A percentile compares a stretch with the other conserved stretches of the same genome.
Evolutionary conservation across 2,797 vertebrate genomes (phyloP).

Genomic region (Aldrovandia affinis): DNA sequence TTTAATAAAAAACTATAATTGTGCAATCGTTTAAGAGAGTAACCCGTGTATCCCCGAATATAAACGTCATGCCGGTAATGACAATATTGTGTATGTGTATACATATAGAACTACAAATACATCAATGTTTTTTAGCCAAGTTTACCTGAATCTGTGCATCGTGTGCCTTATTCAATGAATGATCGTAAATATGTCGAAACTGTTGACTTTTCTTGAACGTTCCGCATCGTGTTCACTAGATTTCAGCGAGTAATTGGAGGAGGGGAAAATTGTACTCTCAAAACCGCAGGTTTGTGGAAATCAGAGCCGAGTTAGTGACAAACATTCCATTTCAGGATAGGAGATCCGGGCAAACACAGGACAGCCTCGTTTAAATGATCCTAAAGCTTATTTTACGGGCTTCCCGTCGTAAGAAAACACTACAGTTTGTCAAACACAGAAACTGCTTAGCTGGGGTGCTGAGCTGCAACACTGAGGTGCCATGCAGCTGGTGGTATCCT

Average conservation of each 20-base stretch:
- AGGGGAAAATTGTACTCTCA: slow-evolving; percentile 45
- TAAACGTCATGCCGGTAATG: slow-evolving; percentile 92
- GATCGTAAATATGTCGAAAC: slow-evolving; percentile 77
- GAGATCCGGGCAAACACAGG: not conserved
- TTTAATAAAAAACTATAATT: slow-evolving; percentile 51
- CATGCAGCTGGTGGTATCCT: slow-evolving; percentile 66
- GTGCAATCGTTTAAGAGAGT: slow-evolving; percentile 79
- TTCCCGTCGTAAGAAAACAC: slow-evolving; percentile 33
- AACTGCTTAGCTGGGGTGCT: slow-evolving; percentile 59
- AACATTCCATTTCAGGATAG: slow-evolving; percentile 53
- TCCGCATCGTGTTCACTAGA: slow-evolving; percentile 36
- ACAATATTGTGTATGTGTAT: slow-evolving; percentile 93
- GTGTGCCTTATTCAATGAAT: slow-evolving; percentile 97
- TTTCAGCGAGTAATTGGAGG: slow-evolving; percentile 4
- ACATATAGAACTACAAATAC: slow-evolving; percentile 84
- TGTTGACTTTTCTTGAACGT: slow-evolving; percentile 80
- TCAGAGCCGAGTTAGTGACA: slow-evolving; percentile 44
- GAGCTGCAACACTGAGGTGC: slow-evolving; percentile 62
- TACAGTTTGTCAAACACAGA: slow-evolving; percentile 37
- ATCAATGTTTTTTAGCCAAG: slow-evolving; percentile 83
- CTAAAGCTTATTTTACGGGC: not conserved
- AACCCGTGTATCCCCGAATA: slow-evolving; percentile 74
- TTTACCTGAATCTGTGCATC: slow-evolving; percentile 98
- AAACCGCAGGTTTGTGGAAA: slow-evolving; percentile 40
- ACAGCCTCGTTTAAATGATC: slow-evolving; percentile 33